Evolutionary conservation across 2,888 invertebrate genomes (phyloP).

Genomic region (Iphiclides podalirius): DNA sequence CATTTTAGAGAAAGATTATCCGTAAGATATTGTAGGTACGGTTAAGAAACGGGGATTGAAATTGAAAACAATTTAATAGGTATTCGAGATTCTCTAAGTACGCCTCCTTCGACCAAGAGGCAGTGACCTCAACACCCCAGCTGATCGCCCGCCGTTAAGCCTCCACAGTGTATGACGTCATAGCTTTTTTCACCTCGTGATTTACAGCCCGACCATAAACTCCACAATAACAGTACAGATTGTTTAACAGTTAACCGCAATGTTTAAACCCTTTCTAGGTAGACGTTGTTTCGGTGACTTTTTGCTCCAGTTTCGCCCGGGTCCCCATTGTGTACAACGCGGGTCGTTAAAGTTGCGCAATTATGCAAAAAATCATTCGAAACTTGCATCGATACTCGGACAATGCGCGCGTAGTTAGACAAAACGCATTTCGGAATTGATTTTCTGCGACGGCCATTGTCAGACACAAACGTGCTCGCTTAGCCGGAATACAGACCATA

Average conservation of each 20-base stretch:
- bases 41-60: no score
- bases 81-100: no score
- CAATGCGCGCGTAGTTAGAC: slow-evolving; percentile 43
- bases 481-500: slow-evolving; percentile 35
- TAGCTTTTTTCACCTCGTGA: slow-evolving; percentile 70
- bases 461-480: slow-evolving; percentile 31
- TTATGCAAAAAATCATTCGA: slow-evolving; percentile 73
- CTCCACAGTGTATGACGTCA: slow-evolving; percentile 77
- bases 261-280: slow-evolving; percentile 77
- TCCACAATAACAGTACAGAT: slow-evolving; percentile 75
- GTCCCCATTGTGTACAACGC: slow-evolving; percentile 47
- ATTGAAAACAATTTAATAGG: no score
- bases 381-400: slow-evolving; percentile 35
- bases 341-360: slow-evolving; percentile 65
- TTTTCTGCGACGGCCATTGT: slow-evolving; percentile 50
- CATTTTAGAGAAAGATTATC: no score
- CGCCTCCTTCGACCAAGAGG: no score
- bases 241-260: slow-evolving; percentile 78
- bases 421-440: slow-evolving; percentile 35
- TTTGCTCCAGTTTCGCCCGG: slow-evolving; percentile 72
- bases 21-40: no score
- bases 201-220: slow-evolving; percentile 72
- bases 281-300: slow-evolving; percentile 54
- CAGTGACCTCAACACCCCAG: slow-evolving; percentile 61
- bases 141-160: slow-evolving; percentile 74